These are phyloP conservation scores for Pyrgilauda ruficollis DNA, from an alignment of 2,113 vertebrate species.

Conservation along the genomic window DNA sequence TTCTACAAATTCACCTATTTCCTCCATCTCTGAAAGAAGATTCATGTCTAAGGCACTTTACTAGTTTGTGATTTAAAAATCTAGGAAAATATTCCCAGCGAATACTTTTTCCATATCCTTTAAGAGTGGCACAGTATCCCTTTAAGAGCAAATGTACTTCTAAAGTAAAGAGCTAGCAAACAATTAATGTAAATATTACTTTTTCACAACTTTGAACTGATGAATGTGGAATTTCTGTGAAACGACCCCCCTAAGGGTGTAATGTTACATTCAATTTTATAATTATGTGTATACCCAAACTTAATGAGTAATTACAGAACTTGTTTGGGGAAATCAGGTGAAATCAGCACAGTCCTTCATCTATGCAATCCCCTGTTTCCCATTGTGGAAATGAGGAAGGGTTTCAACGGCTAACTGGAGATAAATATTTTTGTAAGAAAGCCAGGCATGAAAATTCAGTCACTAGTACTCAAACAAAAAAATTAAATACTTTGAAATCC, in stretches of 20 bases:
- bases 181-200: background rate
- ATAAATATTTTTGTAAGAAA: background rate
- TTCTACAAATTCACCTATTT: background rate
- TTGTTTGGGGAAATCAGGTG: background rate
- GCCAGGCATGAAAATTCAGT: background rate
- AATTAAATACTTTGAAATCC: background rate
- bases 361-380: background rate
- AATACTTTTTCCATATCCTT: no score
- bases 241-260: background rate
- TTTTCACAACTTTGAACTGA: background rate
- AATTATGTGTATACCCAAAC: background rate
- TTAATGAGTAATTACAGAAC: background rate
- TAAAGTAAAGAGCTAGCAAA: no score
- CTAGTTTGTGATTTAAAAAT: background rate
- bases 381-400: background rate
- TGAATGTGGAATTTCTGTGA: background rate
- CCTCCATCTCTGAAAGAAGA: background rate
- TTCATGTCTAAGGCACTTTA: background rate
- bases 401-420: background rate
- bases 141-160: no score
- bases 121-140: no score
- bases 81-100: no score
- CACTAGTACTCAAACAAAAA: background rate
- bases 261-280: background rate
- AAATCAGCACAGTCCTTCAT: background rate